Conservation (phyloP, 2,797 vertebrate species). For the Dicrostonyx torquatus region DNA sequence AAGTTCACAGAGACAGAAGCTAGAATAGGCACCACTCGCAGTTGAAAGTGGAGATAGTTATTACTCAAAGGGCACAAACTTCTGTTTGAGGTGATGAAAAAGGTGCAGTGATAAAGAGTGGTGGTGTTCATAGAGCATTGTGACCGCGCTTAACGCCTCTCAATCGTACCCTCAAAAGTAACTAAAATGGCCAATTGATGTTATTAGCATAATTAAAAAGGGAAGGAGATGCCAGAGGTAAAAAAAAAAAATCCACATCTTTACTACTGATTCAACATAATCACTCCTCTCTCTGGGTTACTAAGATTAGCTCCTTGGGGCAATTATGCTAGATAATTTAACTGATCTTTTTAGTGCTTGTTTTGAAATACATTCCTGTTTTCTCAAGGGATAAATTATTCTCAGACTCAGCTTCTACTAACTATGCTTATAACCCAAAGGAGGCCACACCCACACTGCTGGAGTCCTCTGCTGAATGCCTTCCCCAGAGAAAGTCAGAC, state of each 20-base stretch:
- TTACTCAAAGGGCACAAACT: neutral
- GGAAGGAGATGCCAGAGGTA: conserved; percentile 26
- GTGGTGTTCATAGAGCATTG: neutral
- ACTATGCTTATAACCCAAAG: neutral
- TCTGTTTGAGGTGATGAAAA: neutral
- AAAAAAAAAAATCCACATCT: neutral
- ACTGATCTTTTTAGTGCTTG: neutral
- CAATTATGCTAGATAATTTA: conserved; percentile 24
- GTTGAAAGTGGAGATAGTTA: neutral
- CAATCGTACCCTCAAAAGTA: neutral
- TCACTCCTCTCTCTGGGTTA: conserved; percentile 7
- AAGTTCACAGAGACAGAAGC: neutral
- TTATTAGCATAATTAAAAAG: neutral
- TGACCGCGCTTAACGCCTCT: neutral
- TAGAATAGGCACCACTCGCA: neutral
- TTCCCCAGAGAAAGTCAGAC: neutral
- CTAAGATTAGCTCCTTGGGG: neutral
- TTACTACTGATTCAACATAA: conserved; percentile 10
- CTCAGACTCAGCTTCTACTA: neutral
- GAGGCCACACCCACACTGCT: neutral
- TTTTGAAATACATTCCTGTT: conserved; percentile 43
- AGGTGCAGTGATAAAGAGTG: neutral
- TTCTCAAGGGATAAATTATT: conserved; percentile 27
- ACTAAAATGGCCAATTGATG: neutral
- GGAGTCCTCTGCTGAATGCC: neutral